These are phyloP conservation scores for Linepithema humile DNA, from an alignment of 1,140 invertebrate genomes.

Conservation along the genomic window DNA sequence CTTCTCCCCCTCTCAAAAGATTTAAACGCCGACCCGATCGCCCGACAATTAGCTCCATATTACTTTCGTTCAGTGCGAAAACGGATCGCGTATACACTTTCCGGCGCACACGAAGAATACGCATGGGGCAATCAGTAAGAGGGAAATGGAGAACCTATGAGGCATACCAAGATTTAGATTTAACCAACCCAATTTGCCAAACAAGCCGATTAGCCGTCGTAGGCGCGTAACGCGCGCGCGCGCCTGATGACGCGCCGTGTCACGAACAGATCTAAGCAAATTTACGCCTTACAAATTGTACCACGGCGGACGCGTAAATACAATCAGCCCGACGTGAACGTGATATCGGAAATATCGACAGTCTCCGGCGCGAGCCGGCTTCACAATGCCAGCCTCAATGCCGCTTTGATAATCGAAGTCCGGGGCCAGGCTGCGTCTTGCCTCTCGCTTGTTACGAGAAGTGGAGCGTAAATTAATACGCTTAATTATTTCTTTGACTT, in stretches of 20 bases:
- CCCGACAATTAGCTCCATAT: neutral
- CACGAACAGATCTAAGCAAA: conserved; percentile 61
- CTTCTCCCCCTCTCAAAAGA: neutral
- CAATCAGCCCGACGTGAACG: conserved; percentile 9
- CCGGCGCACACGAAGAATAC: neutral
- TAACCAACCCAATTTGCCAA: conserved; percentile 67
- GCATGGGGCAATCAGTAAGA: conserved; percentile 51
- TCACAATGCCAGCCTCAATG: conserved; percentile 3
- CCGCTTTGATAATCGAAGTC: conserved; percentile 51
- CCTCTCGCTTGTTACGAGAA: neutral
- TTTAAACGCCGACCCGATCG: conserved; percentile 25
- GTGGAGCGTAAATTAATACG: conserved; percentile 8
- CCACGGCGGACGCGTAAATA: conserved; percentile 40
- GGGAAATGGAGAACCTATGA: neutral
- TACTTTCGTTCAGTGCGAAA: neutral
- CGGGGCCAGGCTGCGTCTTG: no score
- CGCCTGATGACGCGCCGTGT: conserved; percentile 15
- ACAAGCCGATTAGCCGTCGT: conserved; percentile 59
- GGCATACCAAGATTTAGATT: conserved; percentile 64
- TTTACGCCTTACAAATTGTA: conserved; percentile 62
- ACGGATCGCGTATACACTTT: no score
- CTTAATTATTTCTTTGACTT: conserved; percentile 14
- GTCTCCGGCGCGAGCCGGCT: neutral
- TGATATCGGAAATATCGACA: conserved; percentile 63
- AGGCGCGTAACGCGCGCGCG: neutral